phyloP scores from a whole-genome alignment of 2,113 vertebrate species.

The Agelaius phoeniceus region DNA sequence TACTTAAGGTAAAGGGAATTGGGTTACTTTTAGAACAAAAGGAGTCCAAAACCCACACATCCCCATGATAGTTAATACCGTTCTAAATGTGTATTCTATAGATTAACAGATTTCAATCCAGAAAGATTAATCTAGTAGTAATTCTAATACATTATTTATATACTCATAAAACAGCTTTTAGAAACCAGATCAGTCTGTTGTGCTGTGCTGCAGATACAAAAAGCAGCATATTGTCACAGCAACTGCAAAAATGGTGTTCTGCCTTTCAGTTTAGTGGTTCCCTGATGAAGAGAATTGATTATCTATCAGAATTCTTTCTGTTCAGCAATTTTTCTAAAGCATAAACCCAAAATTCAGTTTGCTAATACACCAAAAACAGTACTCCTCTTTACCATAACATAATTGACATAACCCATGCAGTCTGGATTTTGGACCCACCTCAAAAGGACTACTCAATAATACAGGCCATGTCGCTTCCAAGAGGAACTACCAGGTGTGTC shows the following conservation, averaged over 20 bases:
- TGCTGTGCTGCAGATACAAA: background rate
- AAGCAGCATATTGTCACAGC: background rate
- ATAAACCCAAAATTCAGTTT: background rate
- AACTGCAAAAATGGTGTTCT: background rate
- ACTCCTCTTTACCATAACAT: background rate
- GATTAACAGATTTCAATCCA: constrained; percentile 15
- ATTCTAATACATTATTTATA: constrained; percentile 23
- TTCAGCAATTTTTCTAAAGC: background rate
- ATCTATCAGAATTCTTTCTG: background rate
- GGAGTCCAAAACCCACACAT: background rate
- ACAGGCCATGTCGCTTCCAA: background rate
- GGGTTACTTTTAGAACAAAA: background rate
- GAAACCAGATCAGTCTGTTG: background rate
- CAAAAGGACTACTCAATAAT: background rate
- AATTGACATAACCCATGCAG: background rate
- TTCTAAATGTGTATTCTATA: background rate
- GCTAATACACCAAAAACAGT: background rate
- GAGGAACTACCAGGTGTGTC: background rate
- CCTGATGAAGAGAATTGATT: background rate
- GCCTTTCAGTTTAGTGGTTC: background rate
- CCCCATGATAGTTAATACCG: background rate
- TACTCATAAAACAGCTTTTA: background rate
- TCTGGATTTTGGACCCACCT: background rate
- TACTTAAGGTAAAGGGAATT: background rate
- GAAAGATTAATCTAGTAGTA: background rate